These are phyloP conservation scores for Fulica atra DNA, from an alignment of 2,113 vertebrate genomes.

Conservation along the genomic window DNA sequence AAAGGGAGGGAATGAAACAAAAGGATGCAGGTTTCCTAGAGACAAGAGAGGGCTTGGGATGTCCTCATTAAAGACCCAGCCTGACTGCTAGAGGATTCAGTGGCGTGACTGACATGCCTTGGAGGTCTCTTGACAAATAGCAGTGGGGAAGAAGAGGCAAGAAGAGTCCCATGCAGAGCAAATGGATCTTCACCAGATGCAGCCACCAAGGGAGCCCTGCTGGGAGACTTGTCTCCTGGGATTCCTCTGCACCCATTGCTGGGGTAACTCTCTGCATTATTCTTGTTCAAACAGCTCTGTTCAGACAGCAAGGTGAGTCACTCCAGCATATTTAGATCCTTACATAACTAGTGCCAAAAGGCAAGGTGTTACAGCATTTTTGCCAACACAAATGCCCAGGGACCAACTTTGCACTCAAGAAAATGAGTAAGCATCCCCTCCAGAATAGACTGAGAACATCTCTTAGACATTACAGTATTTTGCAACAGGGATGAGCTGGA, in stretches of 20 bases:
- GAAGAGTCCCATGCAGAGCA: not conserved
- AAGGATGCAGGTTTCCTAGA: not conserved
- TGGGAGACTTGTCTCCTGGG: not conserved
- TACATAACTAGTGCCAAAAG: constrained; percentile 57
- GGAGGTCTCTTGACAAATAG: not conserved
- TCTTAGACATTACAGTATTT: not conserved
- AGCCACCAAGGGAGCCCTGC: not conserved
- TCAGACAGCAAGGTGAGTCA: constrained; percentile 51
- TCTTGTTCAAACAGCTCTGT: constrained; percentile 52
- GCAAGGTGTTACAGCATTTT: constrained; percentile 55
- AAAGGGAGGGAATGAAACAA: not conserved
- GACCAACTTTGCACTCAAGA: not conserved
- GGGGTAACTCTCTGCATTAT: not conserved
- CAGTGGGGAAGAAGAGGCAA: not conserved
- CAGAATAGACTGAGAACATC: not conserved
- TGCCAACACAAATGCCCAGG: constrained; percentile 61
- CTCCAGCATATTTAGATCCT: constrained; percentile 31
- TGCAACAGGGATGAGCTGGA: not conserved
- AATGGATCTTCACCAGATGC: not conserved
- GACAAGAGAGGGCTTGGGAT: not conserved
- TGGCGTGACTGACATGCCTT: fast-evolving
- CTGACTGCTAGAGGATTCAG: not conserved
- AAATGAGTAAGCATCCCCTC: constrained; percentile 35
- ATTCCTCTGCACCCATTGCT: not conserved
- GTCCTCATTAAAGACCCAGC: not conserved